These are phyloP conservation scores for Scyliorhinus canicula DNA, from an alignment of 2,797 vertebrate species.

Conservation along the genomic window DNA sequence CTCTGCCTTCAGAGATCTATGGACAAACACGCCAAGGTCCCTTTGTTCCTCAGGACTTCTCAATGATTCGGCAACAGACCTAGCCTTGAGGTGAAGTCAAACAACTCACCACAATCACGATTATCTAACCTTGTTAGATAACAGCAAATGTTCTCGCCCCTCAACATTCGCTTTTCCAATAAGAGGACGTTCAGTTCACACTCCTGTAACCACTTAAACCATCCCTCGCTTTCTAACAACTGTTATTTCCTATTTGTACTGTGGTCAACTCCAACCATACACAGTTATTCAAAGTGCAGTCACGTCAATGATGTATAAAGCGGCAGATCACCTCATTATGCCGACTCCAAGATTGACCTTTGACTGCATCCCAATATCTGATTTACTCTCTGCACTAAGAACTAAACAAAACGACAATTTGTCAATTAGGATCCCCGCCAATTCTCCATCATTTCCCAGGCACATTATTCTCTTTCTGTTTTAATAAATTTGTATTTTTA, in stretches of 20 bases:
- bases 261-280: background rate
- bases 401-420: background rate
- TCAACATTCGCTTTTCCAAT: background rate
- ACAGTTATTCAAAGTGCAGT: background rate
- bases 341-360: background rate
- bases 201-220: background rate
- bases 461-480: background rate
- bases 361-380: background rate
- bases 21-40: too few relatives aligned
- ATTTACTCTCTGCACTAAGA: too few relatives aligned
- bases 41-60: too few relatives aligned
- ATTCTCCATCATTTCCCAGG: background rate
- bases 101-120: background rate
- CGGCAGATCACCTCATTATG: background rate
- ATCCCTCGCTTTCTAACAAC: too few relatives aligned
- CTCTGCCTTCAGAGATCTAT: too few relatives aligned
- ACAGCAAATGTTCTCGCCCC: background rate
- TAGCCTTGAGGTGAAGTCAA: background rate
- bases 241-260: background rate
- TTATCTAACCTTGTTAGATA: background rate
- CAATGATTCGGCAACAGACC: background rate
- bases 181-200: background rate
- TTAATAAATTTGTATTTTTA: background rate
- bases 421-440: background rate
- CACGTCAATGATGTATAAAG: background rate